phyloP scores from a whole-genome alignment of 1,140 invertebrate genomes.

The Sweltsa coloradensis region DNA sequence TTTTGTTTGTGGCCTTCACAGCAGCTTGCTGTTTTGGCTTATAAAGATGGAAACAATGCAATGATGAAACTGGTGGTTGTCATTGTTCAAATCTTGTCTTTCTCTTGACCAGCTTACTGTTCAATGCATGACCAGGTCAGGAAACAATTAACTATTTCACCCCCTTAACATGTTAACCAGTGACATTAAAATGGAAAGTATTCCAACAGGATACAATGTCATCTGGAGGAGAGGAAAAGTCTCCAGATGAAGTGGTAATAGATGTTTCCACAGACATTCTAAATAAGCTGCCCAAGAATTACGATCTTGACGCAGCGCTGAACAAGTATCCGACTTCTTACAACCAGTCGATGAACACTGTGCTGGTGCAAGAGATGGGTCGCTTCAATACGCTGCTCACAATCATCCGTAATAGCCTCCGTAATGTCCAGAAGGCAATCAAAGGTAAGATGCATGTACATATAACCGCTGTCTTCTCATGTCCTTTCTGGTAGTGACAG shows the following conservation, averaged over 20 bases:
- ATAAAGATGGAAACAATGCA: too few species aligned
- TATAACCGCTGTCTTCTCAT: too few species aligned
- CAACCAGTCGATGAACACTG: slow-evolving; percentile 83
- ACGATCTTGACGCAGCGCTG: slow-evolving; percentile 50
- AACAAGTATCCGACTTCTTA: slow-evolving; percentile 68
- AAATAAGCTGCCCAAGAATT: slow-evolving; percentile 56
- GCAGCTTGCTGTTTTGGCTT: too few species aligned
- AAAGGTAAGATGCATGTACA: too few species aligned
- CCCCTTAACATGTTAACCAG: not conserved
- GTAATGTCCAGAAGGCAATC: slow-evolving; percentile 75
- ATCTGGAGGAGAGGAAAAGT: slow-evolving; percentile 28
- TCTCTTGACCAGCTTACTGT: too few species aligned
- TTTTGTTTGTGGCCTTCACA: too few species aligned
- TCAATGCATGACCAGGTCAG: not conserved
- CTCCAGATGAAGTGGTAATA: slow-evolving; percentile 55
- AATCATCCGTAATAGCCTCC: slow-evolving; percentile 60
- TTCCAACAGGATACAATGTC: slow-evolving; percentile 26
- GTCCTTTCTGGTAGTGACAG: too few species aligned
- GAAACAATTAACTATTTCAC: not conserved
- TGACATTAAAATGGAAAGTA: not conserved
- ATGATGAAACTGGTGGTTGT: too few species aligned
- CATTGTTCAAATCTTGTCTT: too few species aligned
- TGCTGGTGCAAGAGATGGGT: slow-evolving; percentile 87
- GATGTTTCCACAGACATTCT: slow-evolving; percentile 58
- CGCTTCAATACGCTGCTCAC: slow-evolving; percentile 72